Conservation (phyloP, 2,797 vertebrate species). For the Graptemys geographica region DNA sequence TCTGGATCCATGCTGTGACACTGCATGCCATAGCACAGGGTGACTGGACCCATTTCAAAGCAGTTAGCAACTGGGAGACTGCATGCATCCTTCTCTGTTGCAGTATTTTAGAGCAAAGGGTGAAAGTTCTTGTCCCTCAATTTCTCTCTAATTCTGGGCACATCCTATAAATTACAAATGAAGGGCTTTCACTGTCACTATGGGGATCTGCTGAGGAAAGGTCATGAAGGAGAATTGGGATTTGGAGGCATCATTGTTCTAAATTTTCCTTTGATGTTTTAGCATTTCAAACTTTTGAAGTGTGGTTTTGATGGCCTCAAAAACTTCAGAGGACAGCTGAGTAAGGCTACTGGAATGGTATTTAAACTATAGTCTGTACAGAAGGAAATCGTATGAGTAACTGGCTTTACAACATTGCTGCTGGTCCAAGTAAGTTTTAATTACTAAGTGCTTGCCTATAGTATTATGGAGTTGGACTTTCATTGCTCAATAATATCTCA, state of each 20-base stretch:
- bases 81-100: background rate
- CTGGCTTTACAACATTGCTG: background rate
- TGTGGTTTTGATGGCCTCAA: background rate
- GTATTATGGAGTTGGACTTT: background rate
- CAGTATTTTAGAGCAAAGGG: background rate
- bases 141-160: background rate
- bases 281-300: conserved; percentile 14
- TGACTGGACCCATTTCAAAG: background rate
- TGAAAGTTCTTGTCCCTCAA: background rate
- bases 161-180: background rate
- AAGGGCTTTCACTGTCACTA: background rate
- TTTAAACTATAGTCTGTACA: background rate
- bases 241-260: background rate
- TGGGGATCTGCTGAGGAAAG: background rate
- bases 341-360: background rate
- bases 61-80: background rate
- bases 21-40: background rate
- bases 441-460: background rate
- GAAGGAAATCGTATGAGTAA: background rate
- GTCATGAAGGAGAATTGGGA: background rate
- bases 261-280: background rate
- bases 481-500: background rate
- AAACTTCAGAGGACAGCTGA: conserved; percentile 33
- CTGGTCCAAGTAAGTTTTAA: conserved; percentile 23
- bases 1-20: background rate